Evolutionary conservation across 2,888 invertebrate species (phyloP).

Genomic region (Epinotia demarniana): DNA sequence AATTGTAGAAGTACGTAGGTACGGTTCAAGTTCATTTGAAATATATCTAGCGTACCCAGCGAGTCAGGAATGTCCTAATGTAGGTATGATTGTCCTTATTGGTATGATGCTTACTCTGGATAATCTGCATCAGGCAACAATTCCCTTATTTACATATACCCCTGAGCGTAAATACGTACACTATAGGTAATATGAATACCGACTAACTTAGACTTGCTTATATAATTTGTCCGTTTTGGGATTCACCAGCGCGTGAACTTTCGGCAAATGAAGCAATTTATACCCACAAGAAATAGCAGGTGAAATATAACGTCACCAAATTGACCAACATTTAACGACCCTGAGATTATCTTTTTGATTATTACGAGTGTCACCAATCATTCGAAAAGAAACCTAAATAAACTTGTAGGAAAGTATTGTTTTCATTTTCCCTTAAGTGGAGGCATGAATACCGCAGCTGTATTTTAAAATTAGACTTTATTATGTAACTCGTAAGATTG

Average conservation of each 20-base stretch:
- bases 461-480: neutral
- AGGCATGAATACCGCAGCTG: neutral
- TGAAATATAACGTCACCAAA: slow-evolving; percentile 56
- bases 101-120: no score
- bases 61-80: no score
- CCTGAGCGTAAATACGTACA: no score
- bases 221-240: neutral
- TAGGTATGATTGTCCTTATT: no score
- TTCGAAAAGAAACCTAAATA: slow-evolving; percentile 35
- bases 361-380: slow-evolving; percentile 51
- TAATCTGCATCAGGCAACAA: no score
- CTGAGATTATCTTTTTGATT: slow-evolving; percentile 52
- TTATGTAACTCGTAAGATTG: neutral
- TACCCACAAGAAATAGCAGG: slow-evolving; percentile 51
- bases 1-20: no score
- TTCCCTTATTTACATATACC: no score
- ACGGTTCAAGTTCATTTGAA: no score
- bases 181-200: no score
- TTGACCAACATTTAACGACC: slow-evolving; percentile 54
- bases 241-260: slow-evolving; percentile 11
- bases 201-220: neutral
- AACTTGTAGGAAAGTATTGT: neutral
- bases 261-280: slow-evolving; percentile 49
- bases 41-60: no score
- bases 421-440: neutral